Evolutionary conservation across 2,113 vertebrate species (phyloP).

Genomic region (Ovis aries): ARS-UI_Ramb_v3.0 NC_056077.1:18980501-18981000

Average conservation of each 20-base stretch:
- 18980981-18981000: background rate
- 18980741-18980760: no score
- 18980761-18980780: no score
- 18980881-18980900: background rate
- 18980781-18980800: no score
- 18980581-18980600: background rate
- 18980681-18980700: no score
- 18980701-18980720: no score
- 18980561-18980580: background rate
- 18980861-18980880: no score
- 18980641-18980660: no score
- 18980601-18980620: background rate
- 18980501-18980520: background rate
- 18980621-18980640: background rate
- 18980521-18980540: background rate
- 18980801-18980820: no score
- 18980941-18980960: background rate
- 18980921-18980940: background rate
- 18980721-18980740: no score
- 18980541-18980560: background rate
- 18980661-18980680: no score
- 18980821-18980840: no score
- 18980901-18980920: background rate
- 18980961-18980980: background rate
- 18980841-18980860: no score